Evolutionary conservation across 1,140 invertebrate genomes (phyloP).

Genomic region (Heliothis subflexa): DNA sequence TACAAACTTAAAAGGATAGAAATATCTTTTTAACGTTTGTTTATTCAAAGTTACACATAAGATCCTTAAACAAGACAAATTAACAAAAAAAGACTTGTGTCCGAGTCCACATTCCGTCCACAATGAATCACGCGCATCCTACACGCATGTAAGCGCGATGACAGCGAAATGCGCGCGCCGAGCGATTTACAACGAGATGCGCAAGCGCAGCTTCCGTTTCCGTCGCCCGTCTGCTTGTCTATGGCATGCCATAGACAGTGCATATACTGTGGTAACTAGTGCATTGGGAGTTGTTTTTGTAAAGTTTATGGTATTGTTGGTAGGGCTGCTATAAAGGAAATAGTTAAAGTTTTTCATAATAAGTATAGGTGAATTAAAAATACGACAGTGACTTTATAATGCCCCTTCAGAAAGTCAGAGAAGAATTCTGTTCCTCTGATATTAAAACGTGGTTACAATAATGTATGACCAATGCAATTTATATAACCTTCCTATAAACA

Average conservation of each 20-base stretch:
- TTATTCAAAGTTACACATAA: not conserved
- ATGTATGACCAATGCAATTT: too few species aligned
- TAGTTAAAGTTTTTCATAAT: too few species aligned
- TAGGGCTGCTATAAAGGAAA: not conserved
- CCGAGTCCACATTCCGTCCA: not conserved
- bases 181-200: constrained; percentile 67
- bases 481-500: too few species aligned
- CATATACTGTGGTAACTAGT: constrained; percentile 16
- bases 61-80: not conserved
- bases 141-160: constrained; percentile 59
- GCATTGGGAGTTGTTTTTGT: constrained; percentile 20
- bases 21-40: not conserved
- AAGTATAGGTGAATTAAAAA: too few species aligned
- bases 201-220: constrained; percentile 60
- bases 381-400: too few species aligned
- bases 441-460: too few species aligned
- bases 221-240: constrained; percentile 1
- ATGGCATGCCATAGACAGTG: not conserved
- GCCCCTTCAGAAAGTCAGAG: too few species aligned
- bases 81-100: not conserved
- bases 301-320: not conserved
- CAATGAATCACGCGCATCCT: constrained; percentile 45
- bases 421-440: too few species aligned
- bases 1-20: not conserved
- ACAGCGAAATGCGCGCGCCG: constrained; percentile 73